Evolutionary conservation across 2,888 invertebrate genomes (phyloP).

Genomic region (Neoscelio sp.): DNA sequence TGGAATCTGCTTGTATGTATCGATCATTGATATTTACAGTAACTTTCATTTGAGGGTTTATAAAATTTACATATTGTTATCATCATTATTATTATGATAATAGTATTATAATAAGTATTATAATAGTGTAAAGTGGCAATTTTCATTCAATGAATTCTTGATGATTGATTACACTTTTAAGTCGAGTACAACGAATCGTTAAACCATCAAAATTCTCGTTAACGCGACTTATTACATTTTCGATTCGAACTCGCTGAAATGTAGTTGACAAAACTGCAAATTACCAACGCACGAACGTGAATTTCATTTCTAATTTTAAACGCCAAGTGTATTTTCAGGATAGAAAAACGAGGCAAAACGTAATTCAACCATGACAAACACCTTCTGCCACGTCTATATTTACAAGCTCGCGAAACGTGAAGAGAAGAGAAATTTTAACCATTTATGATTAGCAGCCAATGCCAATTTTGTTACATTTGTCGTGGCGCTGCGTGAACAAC

Average conservation of each 20-base stretch:
- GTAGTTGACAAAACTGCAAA: constrained; percentile 39
- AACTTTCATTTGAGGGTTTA: too few relatives aligned
- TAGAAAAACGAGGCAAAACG: constrained; percentile 37
- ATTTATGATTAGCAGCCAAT: too few relatives aligned
- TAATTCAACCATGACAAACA: constrained; percentile 52
- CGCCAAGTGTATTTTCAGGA: constrained; percentile 45
- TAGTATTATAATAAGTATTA: too few relatives aligned
- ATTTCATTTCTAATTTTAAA: constrained; percentile 40
- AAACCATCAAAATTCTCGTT: constrained; percentile 24
- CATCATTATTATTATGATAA: too few relatives aligned
- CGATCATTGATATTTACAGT: too few relatives aligned
- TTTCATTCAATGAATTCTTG: background rate
- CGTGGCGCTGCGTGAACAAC: too few relatives aligned
- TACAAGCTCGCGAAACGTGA: constrained; percentile 9
- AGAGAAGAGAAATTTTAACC: background rate
- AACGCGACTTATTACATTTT: constrained; percentile 18
- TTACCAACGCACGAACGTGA: constrained; percentile 12
- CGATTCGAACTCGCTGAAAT: constrained; percentile 9
- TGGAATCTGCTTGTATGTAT: too few relatives aligned
- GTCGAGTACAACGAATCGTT: constrained; percentile 22
- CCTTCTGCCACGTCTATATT: constrained; percentile 39
- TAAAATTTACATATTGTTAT: too few relatives aligned
- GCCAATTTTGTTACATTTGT: too few relatives aligned
- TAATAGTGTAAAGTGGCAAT: too few relatives aligned
- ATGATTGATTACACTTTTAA: constrained; percentile 18